Conservation (phyloP, 30 jellyfish, hydroid and myxozoan genomes). For the Chrysaora quinquecirrha region DNA sequence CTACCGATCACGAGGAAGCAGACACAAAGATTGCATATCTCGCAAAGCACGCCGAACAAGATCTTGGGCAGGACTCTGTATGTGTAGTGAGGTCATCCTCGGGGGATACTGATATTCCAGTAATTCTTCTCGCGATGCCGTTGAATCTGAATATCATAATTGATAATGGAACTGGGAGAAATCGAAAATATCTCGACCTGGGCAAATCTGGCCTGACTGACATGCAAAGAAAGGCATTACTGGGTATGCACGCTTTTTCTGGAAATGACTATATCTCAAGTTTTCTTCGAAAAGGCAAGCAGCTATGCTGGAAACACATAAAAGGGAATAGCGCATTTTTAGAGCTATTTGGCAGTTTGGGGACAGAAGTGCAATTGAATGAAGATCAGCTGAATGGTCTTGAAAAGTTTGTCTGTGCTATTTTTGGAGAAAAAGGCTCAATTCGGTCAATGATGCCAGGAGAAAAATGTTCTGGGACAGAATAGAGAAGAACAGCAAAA, state of each 20-base stretch:
- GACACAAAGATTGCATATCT: constrained; percentile 37
- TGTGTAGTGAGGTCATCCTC: constrained; percentile 41
- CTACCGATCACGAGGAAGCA: constrained; percentile 1
- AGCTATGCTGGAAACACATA: constrained; percentile 14
- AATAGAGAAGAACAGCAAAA: not conserved
- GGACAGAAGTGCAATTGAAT: no score
- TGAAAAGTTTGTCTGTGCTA: constrained; percentile 1
- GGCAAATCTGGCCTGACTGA: constrained; percentile 32
- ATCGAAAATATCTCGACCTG: constrained; percentile 14
- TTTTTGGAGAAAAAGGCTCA: constrained; percentile 25
- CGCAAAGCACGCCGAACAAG: constrained; percentile 27
- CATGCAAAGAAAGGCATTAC: constrained; percentile 31
- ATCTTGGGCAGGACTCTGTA: constrained; percentile 27
- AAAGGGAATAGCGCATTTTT: no score
- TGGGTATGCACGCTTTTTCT: constrained; percentile 48
- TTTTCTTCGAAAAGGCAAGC: constrained; percentile 25
- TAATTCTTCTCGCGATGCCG: constrained; percentile 31
- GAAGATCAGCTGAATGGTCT: no score
- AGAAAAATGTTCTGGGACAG: constrained; percentile 12
- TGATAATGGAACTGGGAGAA: constrained; percentile 51
- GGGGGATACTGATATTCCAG: constrained; percentile 52
- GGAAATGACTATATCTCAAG: constrained; percentile 25
- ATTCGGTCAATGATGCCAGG: constrained; percentile 17
- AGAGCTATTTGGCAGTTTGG: no score
- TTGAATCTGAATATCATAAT: constrained; percentile 19